Percentiles rank a stretch among this genome's conserved stretches.
phyloP scores from a whole-genome alignment of 2,113 vertebrate species.

The Aphyosemion australe region DNA sequence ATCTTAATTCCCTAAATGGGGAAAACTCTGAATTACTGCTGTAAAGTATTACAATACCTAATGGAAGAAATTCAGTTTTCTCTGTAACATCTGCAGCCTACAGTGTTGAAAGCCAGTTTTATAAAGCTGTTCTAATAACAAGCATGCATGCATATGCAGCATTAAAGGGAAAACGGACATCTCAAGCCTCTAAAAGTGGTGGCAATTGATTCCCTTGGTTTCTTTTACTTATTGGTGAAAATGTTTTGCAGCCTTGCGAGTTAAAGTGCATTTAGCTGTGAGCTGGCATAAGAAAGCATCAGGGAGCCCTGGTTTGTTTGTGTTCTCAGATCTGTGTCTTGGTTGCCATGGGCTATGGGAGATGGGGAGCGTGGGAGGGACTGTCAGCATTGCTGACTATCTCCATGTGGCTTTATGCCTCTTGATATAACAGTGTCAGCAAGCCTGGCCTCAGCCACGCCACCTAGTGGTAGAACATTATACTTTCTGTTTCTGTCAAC shows the following conservation, averaged over 20 bases:
- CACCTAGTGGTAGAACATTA: conserved; percentile 66
- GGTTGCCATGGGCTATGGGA: conserved; percentile 71
- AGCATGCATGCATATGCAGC: not conserved
- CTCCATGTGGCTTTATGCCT: conserved; percentile 77
- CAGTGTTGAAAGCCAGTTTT: not conserved
- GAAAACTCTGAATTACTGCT: too few species aligned
- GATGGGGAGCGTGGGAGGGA: conserved; percentile 73
- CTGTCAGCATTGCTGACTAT: conserved; percentile 76
- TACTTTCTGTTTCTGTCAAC: not conserved
- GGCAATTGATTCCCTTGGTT: not conserved
- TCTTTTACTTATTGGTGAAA: not conserved
- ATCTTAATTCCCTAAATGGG: too few species aligned
- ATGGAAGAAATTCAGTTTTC: not conserved
- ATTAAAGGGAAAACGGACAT: not conserved
- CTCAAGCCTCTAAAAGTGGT: too few species aligned
- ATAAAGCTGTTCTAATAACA: not conserved
- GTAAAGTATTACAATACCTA: too few species aligned
- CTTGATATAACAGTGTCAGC: conserved; percentile 77
- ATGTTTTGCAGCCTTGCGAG: conserved; percentile 16
- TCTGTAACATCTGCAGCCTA: too few species aligned
- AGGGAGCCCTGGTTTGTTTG: conserved; percentile 68
- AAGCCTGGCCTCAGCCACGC: conserved; percentile 56
- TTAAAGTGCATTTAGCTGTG: conserved; percentile 36
- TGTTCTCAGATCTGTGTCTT: conserved; percentile 67
- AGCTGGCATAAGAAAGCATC: conserved; percentile 52